phyloP scores from a whole-genome alignment of 2,113 vertebrate genomes.

The Clarias gariepinus region DNA sequence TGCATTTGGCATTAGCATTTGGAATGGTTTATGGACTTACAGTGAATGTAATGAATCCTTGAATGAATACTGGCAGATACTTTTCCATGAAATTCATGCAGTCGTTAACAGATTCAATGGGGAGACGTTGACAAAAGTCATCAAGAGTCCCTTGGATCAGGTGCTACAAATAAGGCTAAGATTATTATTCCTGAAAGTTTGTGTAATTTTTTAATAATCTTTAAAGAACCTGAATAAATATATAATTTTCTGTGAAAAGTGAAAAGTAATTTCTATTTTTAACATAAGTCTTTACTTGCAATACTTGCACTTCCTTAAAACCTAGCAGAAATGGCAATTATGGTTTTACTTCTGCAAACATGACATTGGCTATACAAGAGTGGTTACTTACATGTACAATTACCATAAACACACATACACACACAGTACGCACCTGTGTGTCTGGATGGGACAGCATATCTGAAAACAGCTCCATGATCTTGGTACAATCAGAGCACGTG shows the following conservation, averaged over 20 bases:
- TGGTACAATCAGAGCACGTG: slow-evolving; percentile 66
- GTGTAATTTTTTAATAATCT: no score
- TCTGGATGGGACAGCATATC: slow-evolving; percentile 64
- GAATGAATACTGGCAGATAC: slow-evolving; percentile 15
- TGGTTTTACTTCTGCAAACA: slow-evolving; percentile 22
- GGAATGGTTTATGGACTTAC: slow-evolving; percentile 22
- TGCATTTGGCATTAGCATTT: no score
- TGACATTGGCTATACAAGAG: not conserved
- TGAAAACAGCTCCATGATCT: slow-evolving; percentile 62
- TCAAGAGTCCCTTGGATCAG: not conserved
- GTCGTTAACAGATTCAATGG: not conserved
- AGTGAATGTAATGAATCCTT: slow-evolving; percentile 16
- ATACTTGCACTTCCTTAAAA: slow-evolving; percentile 6
- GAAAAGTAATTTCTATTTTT: no score
- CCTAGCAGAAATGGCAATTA: not conserved
- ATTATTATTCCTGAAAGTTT: not conserved
- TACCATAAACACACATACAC: not conserved
- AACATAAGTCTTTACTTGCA: no score
- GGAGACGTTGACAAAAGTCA: slow-evolving; percentile 5
- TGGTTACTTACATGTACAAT: not conserved
- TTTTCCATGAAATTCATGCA: slow-evolving; percentile 8
- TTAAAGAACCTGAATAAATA: no score
- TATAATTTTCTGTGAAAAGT: no score
- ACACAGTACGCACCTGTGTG: slow-evolving; percentile 58
- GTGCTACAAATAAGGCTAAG: not conserved